Conservation (phyloP, 2,797 vertebrate species). For the Pangasius larnaudii region DNA sequence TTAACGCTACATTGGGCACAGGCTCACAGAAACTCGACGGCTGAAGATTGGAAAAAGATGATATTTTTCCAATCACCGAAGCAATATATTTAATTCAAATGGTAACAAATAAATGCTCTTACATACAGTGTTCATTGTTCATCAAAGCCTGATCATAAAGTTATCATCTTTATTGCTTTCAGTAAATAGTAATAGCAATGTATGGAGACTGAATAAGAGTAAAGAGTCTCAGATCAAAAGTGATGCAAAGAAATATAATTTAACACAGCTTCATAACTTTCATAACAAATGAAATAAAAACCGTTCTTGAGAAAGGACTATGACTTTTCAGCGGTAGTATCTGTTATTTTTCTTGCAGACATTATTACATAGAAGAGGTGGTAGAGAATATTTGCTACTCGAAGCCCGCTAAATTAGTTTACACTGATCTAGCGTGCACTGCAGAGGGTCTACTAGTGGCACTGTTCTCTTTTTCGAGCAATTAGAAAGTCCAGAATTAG, state of each 20-base stretch:
- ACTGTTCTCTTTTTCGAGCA: slow-evolving; percentile 52
- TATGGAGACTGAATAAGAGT: neutral
- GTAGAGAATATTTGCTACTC: slow-evolving; percentile 67
- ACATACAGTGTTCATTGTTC: neutral
- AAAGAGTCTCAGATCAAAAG: slow-evolving; percentile 8
- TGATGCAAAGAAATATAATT: neutral
- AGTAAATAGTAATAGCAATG: neutral
- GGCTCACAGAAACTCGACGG: too few relatives aligned
- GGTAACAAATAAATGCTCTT: neutral
- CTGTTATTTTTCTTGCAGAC: slow-evolving; percentile 62
- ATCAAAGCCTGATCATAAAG: neutral
- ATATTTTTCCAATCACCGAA: neutral
- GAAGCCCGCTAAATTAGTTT: slow-evolving; percentile 64
- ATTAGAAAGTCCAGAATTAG: slow-evolving; percentile 55
- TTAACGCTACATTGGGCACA: neutral
- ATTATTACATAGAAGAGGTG: slow-evolving; percentile 64
- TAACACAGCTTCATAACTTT: neutral
- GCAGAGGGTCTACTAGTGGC: slow-evolving; percentile 54
- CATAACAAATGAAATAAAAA: neutral
- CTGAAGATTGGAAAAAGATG: neutral
- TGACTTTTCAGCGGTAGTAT: neutral
- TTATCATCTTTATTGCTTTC: neutral
- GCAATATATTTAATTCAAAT: neutral
- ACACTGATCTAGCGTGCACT: slow-evolving; percentile 50
- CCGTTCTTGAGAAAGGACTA: neutral